A percentile compares a stretch with the other conserved stretches of the same genome.
Evolutionary conservation across 2,888 invertebrate genomes (phyloP).

Genomic region (Prionchulus punctatus): DNA sequence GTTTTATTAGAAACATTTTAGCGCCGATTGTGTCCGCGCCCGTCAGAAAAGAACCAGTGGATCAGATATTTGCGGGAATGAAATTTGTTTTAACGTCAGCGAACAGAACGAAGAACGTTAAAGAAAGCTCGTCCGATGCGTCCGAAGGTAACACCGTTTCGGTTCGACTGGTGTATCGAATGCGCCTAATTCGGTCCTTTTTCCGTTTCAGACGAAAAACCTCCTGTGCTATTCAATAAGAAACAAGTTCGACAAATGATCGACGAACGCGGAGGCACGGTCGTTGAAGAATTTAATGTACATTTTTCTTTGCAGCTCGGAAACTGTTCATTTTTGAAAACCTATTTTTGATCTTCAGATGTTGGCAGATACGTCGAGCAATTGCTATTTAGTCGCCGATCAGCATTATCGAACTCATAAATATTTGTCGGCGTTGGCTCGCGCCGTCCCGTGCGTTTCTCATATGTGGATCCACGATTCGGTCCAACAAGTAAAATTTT

Average conservation of each 20-base stretch:
- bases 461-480: conserved; percentile 55
- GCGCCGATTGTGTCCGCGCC: no score
- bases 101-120: conserved; percentile 14
- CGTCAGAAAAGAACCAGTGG: no score
- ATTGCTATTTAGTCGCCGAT: conserved; percentile 42
- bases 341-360: not conserved
- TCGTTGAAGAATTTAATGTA: conserved; percentile 22
- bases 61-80: conserved; percentile 18
- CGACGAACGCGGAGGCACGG: conserved; percentile 19
- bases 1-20: no score
- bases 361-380: not conserved
- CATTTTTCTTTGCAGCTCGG: no score
- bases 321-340: not conserved
- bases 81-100: conserved; percentile 27
- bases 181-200: no score
- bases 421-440: conserved; percentile 53
- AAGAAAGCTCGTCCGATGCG: conserved; percentile 6
- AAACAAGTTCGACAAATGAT: conserved; percentile 21
- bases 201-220: not conserved
- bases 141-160: not conserved
- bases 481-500: conserved; percentile 36
- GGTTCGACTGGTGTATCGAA: no score
- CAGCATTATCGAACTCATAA: conserved; percentile 56
- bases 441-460: conserved; percentile 48
- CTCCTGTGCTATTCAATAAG: conserved; percentile 19